Evolutionary conservation across 2,113 vertebrate species (phyloP), one percentile per base, ranked within the genome.

Genomic region (Gopherus flavomarginatus): DNA sequence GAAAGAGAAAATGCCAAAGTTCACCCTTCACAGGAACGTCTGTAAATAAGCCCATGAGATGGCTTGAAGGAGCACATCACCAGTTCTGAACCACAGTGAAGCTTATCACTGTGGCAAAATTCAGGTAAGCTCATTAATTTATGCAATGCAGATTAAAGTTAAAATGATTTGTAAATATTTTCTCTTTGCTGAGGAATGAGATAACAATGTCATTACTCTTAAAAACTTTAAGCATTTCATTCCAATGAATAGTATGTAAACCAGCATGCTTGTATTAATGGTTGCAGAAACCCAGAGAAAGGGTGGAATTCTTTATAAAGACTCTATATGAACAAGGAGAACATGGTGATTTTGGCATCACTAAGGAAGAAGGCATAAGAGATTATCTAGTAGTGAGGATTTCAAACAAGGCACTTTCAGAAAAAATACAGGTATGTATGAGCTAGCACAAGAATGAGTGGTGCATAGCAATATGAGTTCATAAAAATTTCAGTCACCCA

Each of bases 161-260:
- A 90, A 93, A 77, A 54, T 12, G 42, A 86, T 77, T 38, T 75
- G 89, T 89, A 92, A 95, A 94, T 94, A 77, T 85, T 93, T 47
- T 62, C 29, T 35, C 59, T 62, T 62, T 85, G 8, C 79, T 90
- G 44, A 50, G 26, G 44, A 93, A 77, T 19, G 47, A 90, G 14
- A 84, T 86, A 93, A 72, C 2, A 13, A 85, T 38, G 62, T 31
- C 90, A 17, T 42, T 1, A 0, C 56, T 95, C 95, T 91, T 2
- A 86, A 50, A 29, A 91, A 62, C 62, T 93, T 78, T 29, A 86
- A 89, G 84, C 89, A 85, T 88, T 97, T 94, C 2, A 88, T 91
- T 92, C 57, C 14, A 24, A 90, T 38, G 91, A 80, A 42, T 29
- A 90, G 59, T 72, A 80, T 17, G 77, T 87, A 82, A 93, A 56